Evolutionary conservation across 2,888 invertebrate species (phyloP), one percentile per base, ranked within the genome.

Genomic region (Melanchra persicariae): DNA sequence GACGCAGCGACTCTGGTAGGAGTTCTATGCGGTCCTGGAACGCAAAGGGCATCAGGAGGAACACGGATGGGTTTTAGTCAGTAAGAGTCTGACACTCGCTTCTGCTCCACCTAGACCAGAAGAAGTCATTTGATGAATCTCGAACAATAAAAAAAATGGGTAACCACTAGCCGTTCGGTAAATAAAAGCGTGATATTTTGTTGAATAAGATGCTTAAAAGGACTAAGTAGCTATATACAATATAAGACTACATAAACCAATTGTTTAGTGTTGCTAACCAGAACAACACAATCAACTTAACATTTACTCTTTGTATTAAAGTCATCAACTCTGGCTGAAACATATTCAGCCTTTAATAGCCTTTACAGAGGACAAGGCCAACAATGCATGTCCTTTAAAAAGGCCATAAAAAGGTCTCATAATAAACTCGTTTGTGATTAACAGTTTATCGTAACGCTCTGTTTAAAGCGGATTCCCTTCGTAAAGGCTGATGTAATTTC

Each of bases 391-490:
- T 60, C 52, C 34, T 77, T 43, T 55, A 51, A 61, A 79, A 66
- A 74, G 49, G 40, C 49, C 15, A 75, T 77, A 80, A 80, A 79
- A 61, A 64, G 24, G 17, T 51, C 43, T 40, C 26, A 61, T 60
- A 62, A 49, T 22, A 67, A 49, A 67, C 30, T 52, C n/a, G 30
- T 54, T 57, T 49, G 64, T 51, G 62, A 79, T 66, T 61, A 79
- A 78, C 66, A 64, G 79, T 67, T 64, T 57, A 81, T 66, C 72
- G 82, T 79, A 61, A 82, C 82, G 82, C 79, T 79, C 82, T 82
- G 51, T 40, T 82, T 64, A 52, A 30, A 61, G 45, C 62, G 54
- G 51, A 67, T 78, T 79, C 57, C n/a, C 40, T 51, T 58, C 45
- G 17, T 12, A 24, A 57, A 55, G 43, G 63, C 63, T 55, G 70